These are phyloP conservation scores for Octodon degus DNA, from an alignment of 2,113 vertebrate species.

Conservation along the genomic window DNA sequence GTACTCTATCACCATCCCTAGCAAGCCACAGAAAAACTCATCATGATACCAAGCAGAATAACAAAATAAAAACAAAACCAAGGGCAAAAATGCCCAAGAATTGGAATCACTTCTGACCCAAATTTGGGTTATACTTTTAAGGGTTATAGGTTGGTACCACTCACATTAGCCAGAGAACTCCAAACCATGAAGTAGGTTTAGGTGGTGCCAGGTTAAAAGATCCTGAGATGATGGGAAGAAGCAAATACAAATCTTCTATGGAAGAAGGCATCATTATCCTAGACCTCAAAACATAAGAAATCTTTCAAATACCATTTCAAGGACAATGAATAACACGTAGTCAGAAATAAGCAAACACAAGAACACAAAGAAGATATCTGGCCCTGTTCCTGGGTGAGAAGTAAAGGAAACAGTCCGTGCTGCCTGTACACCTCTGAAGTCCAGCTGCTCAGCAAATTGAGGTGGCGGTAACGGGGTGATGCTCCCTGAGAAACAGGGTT, in stretches of 20 bases:
- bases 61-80: conserved; percentile 23
- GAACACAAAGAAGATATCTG: conserved; percentile 66
- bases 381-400: conserved; percentile 67
- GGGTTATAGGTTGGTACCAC: not conserved
- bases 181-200: not conserved
- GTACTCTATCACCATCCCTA: not conserved
- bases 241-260: not conserved
- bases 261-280: not conserved
- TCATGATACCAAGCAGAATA: not conserved
- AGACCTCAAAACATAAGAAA: not conserved
- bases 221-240: not conserved
- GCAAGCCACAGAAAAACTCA: not conserved
- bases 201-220: not conserved
- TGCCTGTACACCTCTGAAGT: conserved; percentile 27
- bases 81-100: not conserved
- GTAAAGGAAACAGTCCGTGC: not conserved
- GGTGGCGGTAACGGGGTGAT: conserved; percentile 3
- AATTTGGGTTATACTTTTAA: not conserved
- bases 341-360: not conserved
- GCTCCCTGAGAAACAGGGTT: conserved; percentile 85
- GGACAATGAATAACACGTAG: not conserved
- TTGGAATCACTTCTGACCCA: not conserved
- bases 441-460: conserved; percentile 1
- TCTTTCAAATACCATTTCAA: not conserved
- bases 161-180: not conserved